These are phyloP conservation scores for Tetragonula carbonaria DNA, from an alignment of 2,888 invertebrate species.

Conservation along the genomic window DNA sequence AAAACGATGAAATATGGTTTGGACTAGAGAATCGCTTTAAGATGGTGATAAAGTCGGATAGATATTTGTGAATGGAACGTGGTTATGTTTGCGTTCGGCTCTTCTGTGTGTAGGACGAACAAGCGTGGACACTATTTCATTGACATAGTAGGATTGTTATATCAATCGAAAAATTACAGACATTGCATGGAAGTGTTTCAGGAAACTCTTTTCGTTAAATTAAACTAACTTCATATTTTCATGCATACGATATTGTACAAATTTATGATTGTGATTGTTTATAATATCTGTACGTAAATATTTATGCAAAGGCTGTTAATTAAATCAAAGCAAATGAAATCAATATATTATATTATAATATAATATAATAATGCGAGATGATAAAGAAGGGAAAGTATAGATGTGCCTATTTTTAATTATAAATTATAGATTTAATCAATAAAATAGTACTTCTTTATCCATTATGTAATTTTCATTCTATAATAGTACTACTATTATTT, in stretches of 20 bases:
- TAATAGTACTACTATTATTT: no score
- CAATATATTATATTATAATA: background rate
- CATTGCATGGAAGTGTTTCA: background rate
- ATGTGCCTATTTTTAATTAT: background rate
- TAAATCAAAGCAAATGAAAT: background rate
- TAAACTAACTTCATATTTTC: no score
- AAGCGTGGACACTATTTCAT: background rate
- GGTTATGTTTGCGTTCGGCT: background rate
- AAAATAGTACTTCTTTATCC: background rate
- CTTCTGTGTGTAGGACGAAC: background rate
- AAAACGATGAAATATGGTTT: background rate
- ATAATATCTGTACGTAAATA: no score
- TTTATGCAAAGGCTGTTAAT: background rate
- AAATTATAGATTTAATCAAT: background rate
- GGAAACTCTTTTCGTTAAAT: background rate
- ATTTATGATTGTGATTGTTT: no score
- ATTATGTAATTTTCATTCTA: no score
- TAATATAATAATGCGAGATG: background rate
- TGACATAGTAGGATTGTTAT: background rate
- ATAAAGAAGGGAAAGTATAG: background rate
- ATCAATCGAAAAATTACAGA: background rate
- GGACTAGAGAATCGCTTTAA: no score
- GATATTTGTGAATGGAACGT: background rate
- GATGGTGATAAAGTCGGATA: background rate
- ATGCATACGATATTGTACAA: no score